Base-by-base conservation (phyloP, 2,888 invertebrate genomes). In the Orchesellides sinensis region DNA sequence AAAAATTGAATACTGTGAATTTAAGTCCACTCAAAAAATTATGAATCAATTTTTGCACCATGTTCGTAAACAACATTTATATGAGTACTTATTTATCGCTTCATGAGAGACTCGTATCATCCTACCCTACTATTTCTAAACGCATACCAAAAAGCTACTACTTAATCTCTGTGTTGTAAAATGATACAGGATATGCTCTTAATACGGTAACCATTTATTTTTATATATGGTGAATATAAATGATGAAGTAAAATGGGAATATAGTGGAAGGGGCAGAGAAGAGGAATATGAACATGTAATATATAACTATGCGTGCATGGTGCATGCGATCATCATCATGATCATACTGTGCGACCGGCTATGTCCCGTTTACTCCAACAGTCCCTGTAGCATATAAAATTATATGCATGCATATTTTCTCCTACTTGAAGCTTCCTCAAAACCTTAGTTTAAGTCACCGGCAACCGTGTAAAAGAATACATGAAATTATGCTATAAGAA, bases 131-230 rank as follows among this genome's bases (percentile, higher is more conserved):
- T n/a, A n/a, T n/a, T n/a, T n/a, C n/a, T n/a, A n/a, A n/a, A n/a
- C n/a, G n/a, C n/a, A n/a, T n/a, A n/a, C n/a, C n/a, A n/a, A n/a
- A n/a, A n/a, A n/a, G n/a, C n/a, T n/a, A n/a, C n/a, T n/a, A n/a
- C n/a, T n/a, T n/a, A n/a, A n/a, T n/a, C n/a, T n/a, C n/a, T n/a
- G n/a, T n/a, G n/a, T n/a, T n/a, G n/a, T n/a, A n/a, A n/a, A 80
- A 66, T 80, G 72, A 80, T 80, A 80, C 79, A 80, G 79, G 79
- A 66, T 65, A 72, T 72, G 54, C 65, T 80, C 79, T 80, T 80
- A 80, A 80, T 80, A 80, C 79, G 79, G 79, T 65, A 80, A 54
- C 65, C 29, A 45, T n/a, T n/a, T n/a, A n/a, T n/a, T n/a, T n/a
- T n/a, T n/a, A n/a, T n/a, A n/a, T n/a, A 25, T 32, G 35, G 23